phyloP scores from a whole-genome alignment of 2,888 invertebrate genomes.

The Caenorhabditis wallacei region DNA sequence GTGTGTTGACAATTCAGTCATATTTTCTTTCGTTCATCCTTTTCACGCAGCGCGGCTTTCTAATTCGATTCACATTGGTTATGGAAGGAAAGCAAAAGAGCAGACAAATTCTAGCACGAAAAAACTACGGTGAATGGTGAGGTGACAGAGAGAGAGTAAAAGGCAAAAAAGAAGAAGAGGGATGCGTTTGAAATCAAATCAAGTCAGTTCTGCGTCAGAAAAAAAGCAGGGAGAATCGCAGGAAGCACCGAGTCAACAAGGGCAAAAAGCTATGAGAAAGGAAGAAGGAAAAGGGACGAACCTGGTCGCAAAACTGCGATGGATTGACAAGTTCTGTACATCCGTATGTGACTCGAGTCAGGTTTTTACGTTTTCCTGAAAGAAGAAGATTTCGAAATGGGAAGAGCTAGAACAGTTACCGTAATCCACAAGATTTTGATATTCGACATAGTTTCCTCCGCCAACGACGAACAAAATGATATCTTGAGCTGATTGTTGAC shows the following conservation, averaged over 20 bases:
- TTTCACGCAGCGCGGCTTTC: constrained; percentile 40
- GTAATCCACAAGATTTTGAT: constrained; percentile 90
- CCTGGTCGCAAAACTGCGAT: constrained; percentile 93
- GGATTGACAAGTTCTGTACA: constrained; percentile 95
- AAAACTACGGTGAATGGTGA: constrained; percentile 35
- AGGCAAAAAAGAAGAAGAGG: constrained; percentile 9
- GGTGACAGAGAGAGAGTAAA: constrained; percentile 15
- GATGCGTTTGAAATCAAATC: constrained; percentile 45
- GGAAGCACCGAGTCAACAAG: constrained; percentile 43
- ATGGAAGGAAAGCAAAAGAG: constrained; percentile 48
- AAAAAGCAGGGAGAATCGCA: constrained; percentile 36
- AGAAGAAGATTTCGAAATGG: no score
- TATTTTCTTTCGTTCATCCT: constrained; percentile 32
- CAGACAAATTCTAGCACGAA: constrained; percentile 37
- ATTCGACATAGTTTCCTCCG: constrained; percentile 96
- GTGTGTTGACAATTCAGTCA: constrained; percentile 45
- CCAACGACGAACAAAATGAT: constrained; percentile 85
- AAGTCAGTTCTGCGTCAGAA: constrained; percentile 45
- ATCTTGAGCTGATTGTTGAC: constrained; percentile 81
- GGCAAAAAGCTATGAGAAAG: constrained; percentile 36
- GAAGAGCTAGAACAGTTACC: constrained; percentile 24
- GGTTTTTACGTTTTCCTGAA: constrained; percentile 87
- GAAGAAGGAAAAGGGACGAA: constrained; percentile 49
- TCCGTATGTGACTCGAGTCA: constrained; percentile 91
- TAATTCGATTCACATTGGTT: constrained; percentile 58